Conservation (phyloP, 2,113 vertebrate species). For the Coracopsis vasa region DNA sequence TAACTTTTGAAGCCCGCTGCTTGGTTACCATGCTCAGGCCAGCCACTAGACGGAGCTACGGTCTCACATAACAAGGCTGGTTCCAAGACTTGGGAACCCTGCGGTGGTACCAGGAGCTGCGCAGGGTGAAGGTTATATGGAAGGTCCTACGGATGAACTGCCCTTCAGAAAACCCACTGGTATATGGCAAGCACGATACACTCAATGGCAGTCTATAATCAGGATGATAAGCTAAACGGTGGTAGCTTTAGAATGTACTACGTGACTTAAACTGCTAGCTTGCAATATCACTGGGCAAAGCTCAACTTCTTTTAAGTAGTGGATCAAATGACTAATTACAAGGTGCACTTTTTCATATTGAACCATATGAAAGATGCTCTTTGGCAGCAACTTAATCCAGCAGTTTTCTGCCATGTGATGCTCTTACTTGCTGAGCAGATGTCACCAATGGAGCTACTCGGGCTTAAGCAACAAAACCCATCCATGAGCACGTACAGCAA, state of each 20-base stretch:
- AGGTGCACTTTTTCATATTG: accelerated
- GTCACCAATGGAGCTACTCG: neutral
- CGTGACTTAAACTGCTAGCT: accelerated
- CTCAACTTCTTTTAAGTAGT: accelerated
- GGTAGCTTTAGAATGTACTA: accelerated
- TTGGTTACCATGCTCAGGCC: accelerated
- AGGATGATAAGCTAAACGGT: no score
- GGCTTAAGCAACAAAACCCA: neutral
- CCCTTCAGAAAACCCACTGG: accelerated
- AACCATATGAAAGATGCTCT: neutral
- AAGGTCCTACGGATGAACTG: accelerated
- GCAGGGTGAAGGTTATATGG: neutral
- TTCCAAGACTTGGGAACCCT: accelerated
- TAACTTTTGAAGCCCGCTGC: accelerated
- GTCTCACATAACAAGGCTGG: neutral
- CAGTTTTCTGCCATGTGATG: neutral
- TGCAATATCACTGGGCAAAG: neutral
- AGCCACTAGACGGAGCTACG: neutral
- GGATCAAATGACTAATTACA: neutral
- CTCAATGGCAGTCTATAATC: accelerated
- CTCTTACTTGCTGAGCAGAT: neutral
- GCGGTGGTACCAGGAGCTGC: accelerated
- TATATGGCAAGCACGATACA: accelerated
- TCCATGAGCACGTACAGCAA: accelerated
- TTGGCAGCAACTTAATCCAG: neutral